Evolutionary conservation across 2,797 vertebrate genomes (phyloP).

Genomic region (Euthynnus affinis): DNA sequence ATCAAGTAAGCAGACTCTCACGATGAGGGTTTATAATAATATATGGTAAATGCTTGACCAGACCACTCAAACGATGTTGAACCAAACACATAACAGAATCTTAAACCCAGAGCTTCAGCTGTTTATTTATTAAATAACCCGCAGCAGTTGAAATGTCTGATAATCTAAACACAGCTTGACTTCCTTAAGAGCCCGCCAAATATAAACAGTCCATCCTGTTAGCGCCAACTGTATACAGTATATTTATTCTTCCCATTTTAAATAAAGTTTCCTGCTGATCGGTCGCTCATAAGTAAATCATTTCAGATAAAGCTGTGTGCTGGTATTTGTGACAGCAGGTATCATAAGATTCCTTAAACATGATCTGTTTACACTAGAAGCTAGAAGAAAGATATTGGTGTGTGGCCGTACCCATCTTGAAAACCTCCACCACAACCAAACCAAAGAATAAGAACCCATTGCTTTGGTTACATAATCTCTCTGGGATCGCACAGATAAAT

Average conservation of each 20-base stretch:
- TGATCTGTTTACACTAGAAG: constrained; percentile 12
- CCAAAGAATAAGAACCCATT: constrained; percentile 7
- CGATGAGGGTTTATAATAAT: constrained; percentile 52
- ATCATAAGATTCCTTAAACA: constrained; percentile 25
- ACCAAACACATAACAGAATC: constrained; percentile 54
- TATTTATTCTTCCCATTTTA: constrained; percentile 56
- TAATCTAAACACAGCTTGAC: constrained; percentile 71
- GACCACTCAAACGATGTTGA: constrained; percentile 56
- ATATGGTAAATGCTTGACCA: constrained; percentile 47
- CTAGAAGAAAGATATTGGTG: constrained; percentile 9
- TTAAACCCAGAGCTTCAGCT: constrained; percentile 30
- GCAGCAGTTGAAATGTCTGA: constrained; percentile 45
- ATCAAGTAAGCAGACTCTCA: constrained; percentile 39
- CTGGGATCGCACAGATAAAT: constrained; percentile 23
- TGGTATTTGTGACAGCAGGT: constrained; percentile 30
- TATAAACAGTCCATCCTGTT: constrained; percentile 43
- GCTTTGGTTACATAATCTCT: constrained; percentile 18
- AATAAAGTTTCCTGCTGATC: constrained; percentile 59
- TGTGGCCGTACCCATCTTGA: not conserved
- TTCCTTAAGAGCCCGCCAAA: constrained; percentile 53
- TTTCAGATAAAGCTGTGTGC: constrained; percentile 3
- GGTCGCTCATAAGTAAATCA: constrained; percentile 18
- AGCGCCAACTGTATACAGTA: constrained; percentile 42
- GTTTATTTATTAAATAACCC: constrained; percentile 72
- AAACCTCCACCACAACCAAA: constrained; percentile 6